Evolutionary conservation across 2,113 vertebrate species (phyloP), one percentile per base, ranked within the genome.

Genomic region (Porphyrio hochstetteri): DNA sequence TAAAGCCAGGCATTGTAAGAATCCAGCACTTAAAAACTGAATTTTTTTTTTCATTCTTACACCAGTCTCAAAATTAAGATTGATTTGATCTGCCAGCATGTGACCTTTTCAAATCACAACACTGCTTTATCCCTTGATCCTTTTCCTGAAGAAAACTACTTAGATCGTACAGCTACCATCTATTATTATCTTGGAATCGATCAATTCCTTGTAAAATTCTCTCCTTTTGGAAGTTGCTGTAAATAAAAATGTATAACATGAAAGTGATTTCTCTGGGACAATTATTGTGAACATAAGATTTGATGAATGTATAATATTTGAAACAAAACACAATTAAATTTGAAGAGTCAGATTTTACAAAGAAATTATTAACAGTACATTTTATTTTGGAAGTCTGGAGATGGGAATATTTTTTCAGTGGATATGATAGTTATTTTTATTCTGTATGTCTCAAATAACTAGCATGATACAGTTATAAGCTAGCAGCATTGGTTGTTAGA

Each of bases 101-200:
- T 92, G 93, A 95, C 88, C 91, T 95, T 95, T 92, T 46, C 93
- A 86, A 94, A 90, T 92, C 67, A 69, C 61, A 90, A 85, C 50
- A 64, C 89, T 92, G 53, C 74, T 96, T 90, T 79, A 88, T 89
- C 88, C 84, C 50, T 88, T 90, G 85, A 95, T 95, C 70, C 67
- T 94, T 71, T 92, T 95, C 70, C 75, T 55, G 19, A 93, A 85
- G 82, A 89, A 96, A 93, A 40, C 82, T 78, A 31, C 42, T 27
- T 90, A 89, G 53, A 93, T 96, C 75, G 68, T 36, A 90, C 57
- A 91, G 60, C 68, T 96, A 42, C 86, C 59, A 88, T 84, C 93
- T 96, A 86, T 90, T 97, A 89, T 93, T 97, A 93, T 95, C 91
- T 96, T 46, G 35, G 61, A 97, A 97, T 98, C 96, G 92, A 89